These are phyloP conservation scores for Drosophila parabipectinata DNA, from an alignment of 1,140 invertebrate genomes.

Conservation along the genomic window DNA sequence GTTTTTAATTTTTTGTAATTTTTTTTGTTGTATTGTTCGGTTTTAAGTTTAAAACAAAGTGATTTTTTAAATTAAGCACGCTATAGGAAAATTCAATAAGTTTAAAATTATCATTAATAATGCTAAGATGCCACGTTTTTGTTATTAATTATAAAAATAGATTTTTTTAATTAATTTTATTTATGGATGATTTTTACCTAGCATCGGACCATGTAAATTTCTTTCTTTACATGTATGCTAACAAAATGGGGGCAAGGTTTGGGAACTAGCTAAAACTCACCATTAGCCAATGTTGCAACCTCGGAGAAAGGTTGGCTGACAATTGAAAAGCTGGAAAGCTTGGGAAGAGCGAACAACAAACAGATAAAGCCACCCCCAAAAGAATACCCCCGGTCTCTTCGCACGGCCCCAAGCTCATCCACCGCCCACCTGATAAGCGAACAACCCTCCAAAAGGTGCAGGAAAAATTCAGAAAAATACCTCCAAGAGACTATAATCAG, in stretches of 20 bases:
- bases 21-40: too few relatives aligned
- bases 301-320: slow-evolving; percentile 13
- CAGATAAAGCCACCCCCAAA: slow-evolving; percentile 57
- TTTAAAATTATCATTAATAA: too few relatives aligned
- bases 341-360: slow-evolving; percentile 60
- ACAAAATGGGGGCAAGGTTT: neutral
- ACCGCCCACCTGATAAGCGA: slow-evolving; percentile 3
- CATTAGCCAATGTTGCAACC: neutral
- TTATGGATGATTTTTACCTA: too few relatives aligned
- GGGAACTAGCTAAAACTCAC: neutral
- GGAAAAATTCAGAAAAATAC: slow-evolving; percentile 20
- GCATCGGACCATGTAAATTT: neutral
- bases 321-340: slow-evolving; percentile 30
- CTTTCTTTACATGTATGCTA: too few relatives aligned
- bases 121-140: too few relatives aligned
- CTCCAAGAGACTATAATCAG: slow-evolving; percentile 9
- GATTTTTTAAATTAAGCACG: too few relatives aligned
- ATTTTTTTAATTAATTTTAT: neutral
- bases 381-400: slow-evolving; percentile 13
- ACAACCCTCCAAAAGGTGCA: slow-evolving; percentile 27
- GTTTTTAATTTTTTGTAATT: too few relatives aligned
- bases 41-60: too few relatives aligned
- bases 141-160: too few relatives aligned
- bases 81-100: too few relatives aligned
- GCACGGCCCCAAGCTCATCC: neutral